phyloP scores from a whole-genome alignment of 2,797 vertebrate species.

The Sebastes matsubarae region DNA sequence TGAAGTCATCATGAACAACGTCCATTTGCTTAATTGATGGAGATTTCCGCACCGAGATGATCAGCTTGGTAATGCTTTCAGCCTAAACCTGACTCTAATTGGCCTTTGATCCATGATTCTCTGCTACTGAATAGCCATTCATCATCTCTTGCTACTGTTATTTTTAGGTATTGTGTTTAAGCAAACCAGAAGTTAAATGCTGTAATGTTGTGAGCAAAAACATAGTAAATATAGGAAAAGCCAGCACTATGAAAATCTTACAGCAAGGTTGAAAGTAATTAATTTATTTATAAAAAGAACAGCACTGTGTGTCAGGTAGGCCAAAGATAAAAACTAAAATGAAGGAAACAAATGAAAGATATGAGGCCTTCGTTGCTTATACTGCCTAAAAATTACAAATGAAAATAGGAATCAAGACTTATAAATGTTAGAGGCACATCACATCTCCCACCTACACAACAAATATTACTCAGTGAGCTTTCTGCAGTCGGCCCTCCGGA shows the following conservation, averaged over 20 bases:
- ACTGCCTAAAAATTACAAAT: conserved; percentile 33
- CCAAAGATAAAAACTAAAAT: neutral
- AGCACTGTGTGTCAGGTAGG: neutral
- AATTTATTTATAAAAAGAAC: neutral
- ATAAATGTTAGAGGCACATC: conserved; percentile 31
- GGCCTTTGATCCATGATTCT: conserved; percentile 46
- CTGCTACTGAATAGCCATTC: conserved; percentile 23
- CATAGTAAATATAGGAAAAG: neutral
- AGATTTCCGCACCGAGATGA: conserved; percentile 49
- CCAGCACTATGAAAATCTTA: neutral
- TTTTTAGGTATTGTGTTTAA: neutral
- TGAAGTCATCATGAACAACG: conserved; percentile 28
- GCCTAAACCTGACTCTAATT: conserved; percentile 41
- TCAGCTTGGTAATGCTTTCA: conserved; percentile 47
- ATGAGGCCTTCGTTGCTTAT: neutral
- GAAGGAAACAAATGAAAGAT: neutral
- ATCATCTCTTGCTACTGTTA: conserved; percentile 14
- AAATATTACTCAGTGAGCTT: conserved; percentile 31
- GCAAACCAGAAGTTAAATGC: neutral
- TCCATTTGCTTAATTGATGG: conserved; percentile 46
- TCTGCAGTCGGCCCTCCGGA: neutral
- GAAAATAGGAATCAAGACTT: conserved; percentile 25
- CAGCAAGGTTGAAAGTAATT: neutral
- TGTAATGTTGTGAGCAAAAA: neutral
- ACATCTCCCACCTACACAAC: conserved; percentile 49